phyloP scores from a whole-genome alignment of 1,140 invertebrate genomes.

The Microplitis demolitor region DNA sequence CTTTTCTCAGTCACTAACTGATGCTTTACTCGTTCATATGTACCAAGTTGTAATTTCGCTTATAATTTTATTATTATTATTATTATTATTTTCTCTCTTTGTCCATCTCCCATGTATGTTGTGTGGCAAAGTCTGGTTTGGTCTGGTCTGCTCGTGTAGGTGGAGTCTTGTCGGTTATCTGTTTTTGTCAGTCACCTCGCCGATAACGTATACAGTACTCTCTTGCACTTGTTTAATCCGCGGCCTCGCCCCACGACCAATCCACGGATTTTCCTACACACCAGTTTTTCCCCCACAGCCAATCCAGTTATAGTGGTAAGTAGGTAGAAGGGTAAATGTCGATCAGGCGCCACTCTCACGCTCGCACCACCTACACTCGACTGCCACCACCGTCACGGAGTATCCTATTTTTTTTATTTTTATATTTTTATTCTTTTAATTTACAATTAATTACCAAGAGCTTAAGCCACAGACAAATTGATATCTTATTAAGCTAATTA shows the following conservation, averaged over 20 bases:
- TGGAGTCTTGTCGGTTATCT: conserved; percentile 45
- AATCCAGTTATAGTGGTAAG: conserved; percentile 37
- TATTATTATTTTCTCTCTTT: no score
- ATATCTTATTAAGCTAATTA: not conserved
- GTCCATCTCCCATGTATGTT: no score
- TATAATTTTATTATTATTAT: no score
- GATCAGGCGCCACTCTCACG: conserved; percentile 11
- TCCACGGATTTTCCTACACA: conserved; percentile 36
- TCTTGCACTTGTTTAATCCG: conserved; percentile 36
- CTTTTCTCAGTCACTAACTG: not conserved
- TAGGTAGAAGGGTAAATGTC: conserved; percentile 8
- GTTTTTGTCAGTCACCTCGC: conserved; percentile 35
- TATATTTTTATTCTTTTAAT: not conserved
- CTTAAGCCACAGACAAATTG: not conserved
- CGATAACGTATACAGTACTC: conserved; percentile 29
- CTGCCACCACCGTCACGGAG: not conserved
- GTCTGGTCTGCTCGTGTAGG: conserved; percentile 37
- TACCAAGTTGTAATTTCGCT: no score
- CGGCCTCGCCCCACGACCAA: conserved; percentile 58
- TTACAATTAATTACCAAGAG: not conserved
- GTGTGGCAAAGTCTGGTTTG: not conserved
- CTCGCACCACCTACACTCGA: not conserved
- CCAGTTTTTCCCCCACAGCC: conserved; percentile 43
- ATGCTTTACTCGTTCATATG: no score
- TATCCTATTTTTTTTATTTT: conserved; percentile 6